phyloP scores from a whole-genome alignment of 1,140 invertebrate genomes.

The Arion vulgaris region DNA sequence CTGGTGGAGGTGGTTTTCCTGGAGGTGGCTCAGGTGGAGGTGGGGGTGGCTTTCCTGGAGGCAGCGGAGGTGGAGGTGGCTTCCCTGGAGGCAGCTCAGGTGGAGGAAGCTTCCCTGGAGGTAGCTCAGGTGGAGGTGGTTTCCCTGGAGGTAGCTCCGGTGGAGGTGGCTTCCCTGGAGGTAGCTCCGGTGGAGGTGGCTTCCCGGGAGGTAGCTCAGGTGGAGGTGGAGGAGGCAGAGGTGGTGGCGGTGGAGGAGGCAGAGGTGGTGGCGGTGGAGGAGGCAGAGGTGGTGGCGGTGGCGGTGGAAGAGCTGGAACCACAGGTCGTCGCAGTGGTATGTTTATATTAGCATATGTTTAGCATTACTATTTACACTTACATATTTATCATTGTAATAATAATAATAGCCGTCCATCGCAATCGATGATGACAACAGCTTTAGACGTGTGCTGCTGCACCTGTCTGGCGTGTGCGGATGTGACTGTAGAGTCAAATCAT shows the following conservation, averaged over 20 bases:
- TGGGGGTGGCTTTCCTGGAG: conserved; percentile 3
- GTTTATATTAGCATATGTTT: no score
- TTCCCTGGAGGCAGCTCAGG: not conserved
- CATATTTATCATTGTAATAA: no score
- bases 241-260: not conserved
- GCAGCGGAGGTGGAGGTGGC: not conserved
- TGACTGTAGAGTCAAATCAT: no score
- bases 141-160: no score
- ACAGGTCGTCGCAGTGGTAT: no score
- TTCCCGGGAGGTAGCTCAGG: not conserved
- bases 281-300: not conserved
- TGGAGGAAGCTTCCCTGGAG: not conserved
- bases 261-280: not conserved
- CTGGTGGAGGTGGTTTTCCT: not conserved
- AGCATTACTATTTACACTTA: no score
- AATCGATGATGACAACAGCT: no score
- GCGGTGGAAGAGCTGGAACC: no score
- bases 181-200: not conserved
- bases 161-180: no score
- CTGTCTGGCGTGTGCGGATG: no score
- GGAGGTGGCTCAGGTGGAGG: not conserved
- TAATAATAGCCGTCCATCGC: no score
- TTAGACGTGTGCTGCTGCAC: no score
- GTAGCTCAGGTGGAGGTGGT: not conserved
- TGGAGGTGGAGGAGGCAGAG: not conserved